phyloP scores from a whole-genome alignment of 2,113 vertebrate species.

The Polyodon spathula region DNA sequence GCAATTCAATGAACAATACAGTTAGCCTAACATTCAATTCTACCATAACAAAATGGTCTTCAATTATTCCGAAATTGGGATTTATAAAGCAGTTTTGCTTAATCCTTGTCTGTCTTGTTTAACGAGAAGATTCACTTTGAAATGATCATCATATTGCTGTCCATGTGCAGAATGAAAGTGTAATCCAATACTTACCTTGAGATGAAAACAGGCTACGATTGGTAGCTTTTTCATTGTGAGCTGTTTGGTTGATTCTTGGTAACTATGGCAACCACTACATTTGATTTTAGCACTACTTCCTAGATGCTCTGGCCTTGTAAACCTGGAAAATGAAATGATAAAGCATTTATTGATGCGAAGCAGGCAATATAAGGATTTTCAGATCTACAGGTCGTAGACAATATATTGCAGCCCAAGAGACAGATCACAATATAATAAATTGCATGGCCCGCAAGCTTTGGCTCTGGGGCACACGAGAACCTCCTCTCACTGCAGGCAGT shows the following conservation, averaged over 20 bases:
- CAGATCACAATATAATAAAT: no score
- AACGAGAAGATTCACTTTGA: not conserved
- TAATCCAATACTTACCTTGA: conserved; percentile 77
- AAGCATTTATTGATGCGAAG: not conserved
- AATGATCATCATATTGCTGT: not conserved
- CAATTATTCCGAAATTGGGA: not conserved
- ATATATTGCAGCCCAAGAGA: no score
- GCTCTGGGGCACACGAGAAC: no score
- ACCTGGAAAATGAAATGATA: conserved; percentile 42
- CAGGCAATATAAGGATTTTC: not conserved
- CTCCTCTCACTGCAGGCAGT: no score
- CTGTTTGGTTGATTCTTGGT: conserved; percentile 97
- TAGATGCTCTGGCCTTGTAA: conserved; percentile 92
- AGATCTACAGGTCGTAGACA: no score
- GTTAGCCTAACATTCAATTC: not conserved
- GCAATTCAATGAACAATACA: not conserved
- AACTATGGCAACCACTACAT: conserved; percentile 96
- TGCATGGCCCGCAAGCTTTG: no score
- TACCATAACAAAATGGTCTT: no score
- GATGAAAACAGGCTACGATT: conserved; percentile 97
- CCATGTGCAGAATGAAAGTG: not conserved
- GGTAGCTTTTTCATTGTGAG: conserved; percentile 99
- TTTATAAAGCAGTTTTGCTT: not conserved
- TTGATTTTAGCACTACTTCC: conserved; percentile 99
- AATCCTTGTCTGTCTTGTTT: not conserved